Evolutionary conservation across 64 coral and sea anemone species (phyloP), one percentile per base, ranked within the genome.

Genomic region (Stylophora pistillata): DNA sequence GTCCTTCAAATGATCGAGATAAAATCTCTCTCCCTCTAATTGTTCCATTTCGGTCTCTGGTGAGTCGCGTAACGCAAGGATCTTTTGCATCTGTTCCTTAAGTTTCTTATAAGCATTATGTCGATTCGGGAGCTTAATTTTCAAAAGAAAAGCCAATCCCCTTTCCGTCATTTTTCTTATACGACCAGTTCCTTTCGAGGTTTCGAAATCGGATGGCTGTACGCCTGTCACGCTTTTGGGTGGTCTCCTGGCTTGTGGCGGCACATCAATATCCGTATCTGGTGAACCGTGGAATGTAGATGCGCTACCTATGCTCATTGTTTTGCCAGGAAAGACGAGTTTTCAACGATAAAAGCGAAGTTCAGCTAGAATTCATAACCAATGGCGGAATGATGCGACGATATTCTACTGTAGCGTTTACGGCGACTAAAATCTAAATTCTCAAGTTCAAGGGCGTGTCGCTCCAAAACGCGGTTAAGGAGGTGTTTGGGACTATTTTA

Each of bases 11-110:
- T n/a, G n/a, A n/a, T n/a, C n/a, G n/a, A n/a, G n/a, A n/a, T n/a
- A n/a, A n/a, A 84, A n/a, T n/a, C 88, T 27, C 27, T 76, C 73
- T 31, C 37, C 37, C 37, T 77, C 87, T 12, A 88, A 37, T 55
- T 20, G 20, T 27, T 78, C 73, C 0, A 74, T 9, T 16, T 87
- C 56, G 2, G 14, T 83, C 57, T 62, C 79, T 17, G 58, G 14
- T 5, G 15, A 31, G 9, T 59, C 61, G 25, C 55, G 30, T 27
- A 82, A 30, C 56, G 16, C 61, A 5, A 55, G 58, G 31, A 41
- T 66, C 17, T 15, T 59, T 37, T 82, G 25, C 13, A 82, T 82
- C 56, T 59, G 56, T 66, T 82, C n/a, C 56, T 82, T 82, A 20
- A 82, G 37, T 66, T 10, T 60, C 31, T 82, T 82, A 28, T 61